A percentile compares a stretch with the other conserved stretches of the same genome.
These are phyloP conservation scores for Aspidiotus destructor DNA, from an alignment of 2,888 invertebrate genomes.

Conservation along the genomic window DNA sequence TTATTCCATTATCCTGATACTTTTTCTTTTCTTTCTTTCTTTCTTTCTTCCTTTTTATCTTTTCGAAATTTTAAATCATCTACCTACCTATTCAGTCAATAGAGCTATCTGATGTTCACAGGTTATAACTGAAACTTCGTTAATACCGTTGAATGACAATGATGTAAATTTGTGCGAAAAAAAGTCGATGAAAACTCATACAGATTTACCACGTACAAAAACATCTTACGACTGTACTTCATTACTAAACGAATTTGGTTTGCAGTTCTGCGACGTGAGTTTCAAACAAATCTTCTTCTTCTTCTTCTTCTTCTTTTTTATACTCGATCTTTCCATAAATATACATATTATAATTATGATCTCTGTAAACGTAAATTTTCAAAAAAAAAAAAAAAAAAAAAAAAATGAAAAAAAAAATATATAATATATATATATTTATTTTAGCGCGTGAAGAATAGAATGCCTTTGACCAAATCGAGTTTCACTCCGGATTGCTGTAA, in stretches of 20 bases:
- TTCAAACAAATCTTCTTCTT: background rate
- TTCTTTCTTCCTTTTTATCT: background rate
- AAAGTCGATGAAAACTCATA: background rate
- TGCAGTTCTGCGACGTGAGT: slow-evolving; percentile 23
- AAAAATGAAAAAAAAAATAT: too few relatives aligned
- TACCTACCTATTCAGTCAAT: background rate
- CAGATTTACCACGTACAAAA: slow-evolving; percentile 1
- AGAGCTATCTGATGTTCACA: background rate
- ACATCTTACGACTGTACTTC: slow-evolving; percentile 7
- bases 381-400: too few relatives aligned
- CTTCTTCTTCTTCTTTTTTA: background rate
- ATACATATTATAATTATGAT: too few relatives aligned
- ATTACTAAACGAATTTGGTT: slow-evolving; percentile 4
- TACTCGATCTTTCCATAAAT: too few relatives aligned
- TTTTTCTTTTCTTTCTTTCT: slow-evolving; percentile 7
- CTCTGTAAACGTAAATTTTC: too few relatives aligned
- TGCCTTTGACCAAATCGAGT: background rate
- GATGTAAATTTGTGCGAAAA: background rate
- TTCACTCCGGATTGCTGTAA: slow-evolving; percentile 5
- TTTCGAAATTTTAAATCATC: background rate
- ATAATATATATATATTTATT: too few relatives aligned
- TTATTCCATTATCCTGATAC: background rate
- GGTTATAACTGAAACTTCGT: slow-evolving; percentile 11
- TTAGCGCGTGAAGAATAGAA: slow-evolving; percentile 16
- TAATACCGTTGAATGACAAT: slow-evolving; percentile 14